A percentile compares a stretch with the other conserved stretches of the same genome.
Evolutionary conservation across 2,797 vertebrate genomes (phyloP).

Genomic region (Melanotaenia nigrans): DNA sequence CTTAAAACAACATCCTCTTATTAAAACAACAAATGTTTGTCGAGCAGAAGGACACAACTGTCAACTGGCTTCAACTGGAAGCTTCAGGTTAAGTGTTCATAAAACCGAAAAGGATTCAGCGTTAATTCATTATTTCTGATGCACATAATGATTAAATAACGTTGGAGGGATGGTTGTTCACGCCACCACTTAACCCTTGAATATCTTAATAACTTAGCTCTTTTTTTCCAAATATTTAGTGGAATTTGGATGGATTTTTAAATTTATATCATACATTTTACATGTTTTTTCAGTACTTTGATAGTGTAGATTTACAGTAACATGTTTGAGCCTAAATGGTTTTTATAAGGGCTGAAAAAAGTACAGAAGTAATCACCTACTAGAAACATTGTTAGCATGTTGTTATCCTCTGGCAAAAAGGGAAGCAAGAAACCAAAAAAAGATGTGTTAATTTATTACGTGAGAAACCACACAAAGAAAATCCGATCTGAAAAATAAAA

Average conservation of each 20-base stretch:
- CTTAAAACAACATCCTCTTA: constrained; percentile 28
- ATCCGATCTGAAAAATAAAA: too few species aligned
- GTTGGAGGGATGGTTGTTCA: neutral
- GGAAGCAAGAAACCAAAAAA: too few species aligned
- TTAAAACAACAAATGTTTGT: constrained; percentile 42
- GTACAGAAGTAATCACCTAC: too few species aligned
- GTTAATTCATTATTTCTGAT: neutral
- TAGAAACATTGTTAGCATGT: too few species aligned
- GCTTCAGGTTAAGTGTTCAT: constrained; percentile 4
- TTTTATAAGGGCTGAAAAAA: too few species aligned
- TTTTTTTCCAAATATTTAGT: neutral
- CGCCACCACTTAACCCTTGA: neutral
- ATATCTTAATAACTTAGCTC: neutral
- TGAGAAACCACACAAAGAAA: too few species aligned
- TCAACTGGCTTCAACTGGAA: constrained; percentile 8
- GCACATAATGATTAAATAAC: neutral
- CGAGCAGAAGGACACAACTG: constrained; percentile 15
- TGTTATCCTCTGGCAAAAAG: too few species aligned
- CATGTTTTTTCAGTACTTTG: too few species aligned
- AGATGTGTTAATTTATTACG: too few species aligned
- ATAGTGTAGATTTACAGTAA: too few species aligned
- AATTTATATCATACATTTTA: too few species aligned
- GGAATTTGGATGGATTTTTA: neutral
- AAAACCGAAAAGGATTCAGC: neutral
- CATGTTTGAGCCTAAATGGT: too few species aligned